These are phyloP conservation scores for Montipora cactus DNA, from an alignment of 64 coral and sea anemone species.

Conservation along the genomic window DNA sequence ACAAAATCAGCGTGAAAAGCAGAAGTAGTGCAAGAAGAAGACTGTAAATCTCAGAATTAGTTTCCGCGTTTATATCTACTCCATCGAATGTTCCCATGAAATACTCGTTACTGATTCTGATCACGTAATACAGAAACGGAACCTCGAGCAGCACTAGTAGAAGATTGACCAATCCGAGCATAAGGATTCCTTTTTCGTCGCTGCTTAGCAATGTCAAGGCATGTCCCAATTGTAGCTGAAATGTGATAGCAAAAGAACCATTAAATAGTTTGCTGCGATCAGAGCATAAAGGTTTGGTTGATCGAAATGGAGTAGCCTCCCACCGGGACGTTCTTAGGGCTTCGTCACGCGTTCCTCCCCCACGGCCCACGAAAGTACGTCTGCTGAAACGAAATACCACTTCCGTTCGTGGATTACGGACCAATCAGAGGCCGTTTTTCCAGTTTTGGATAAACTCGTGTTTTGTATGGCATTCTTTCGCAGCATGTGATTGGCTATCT, in stretches of 20 bases:
- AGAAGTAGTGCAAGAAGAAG: constrained; percentile 57
- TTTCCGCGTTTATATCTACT: not conserved
- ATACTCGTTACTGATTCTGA: constrained; percentile 52
- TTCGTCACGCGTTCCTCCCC: too few relatives aligned
- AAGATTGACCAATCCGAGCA: constrained; percentile 72
- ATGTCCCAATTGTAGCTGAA: constrained; percentile 62
- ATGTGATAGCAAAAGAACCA: not conserved
- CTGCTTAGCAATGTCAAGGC: constrained; percentile 27
- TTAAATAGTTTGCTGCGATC: too few relatives aligned
- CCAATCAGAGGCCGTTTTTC: too few relatives aligned
- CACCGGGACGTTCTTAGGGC: too few relatives aligned
- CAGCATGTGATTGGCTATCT: too few relatives aligned
- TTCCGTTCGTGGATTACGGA: too few relatives aligned
- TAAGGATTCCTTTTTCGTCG: constrained; percentile 60
- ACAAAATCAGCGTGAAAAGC: constrained; percentile 57
- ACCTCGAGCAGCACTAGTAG: constrained; percentile 61
- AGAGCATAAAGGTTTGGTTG: too few relatives aligned
- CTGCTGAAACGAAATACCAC: too few relatives aligned
- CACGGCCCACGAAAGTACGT: too few relatives aligned
- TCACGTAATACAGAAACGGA: constrained; percentile 65
- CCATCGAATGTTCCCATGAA: not conserved
- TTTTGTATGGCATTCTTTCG: too few relatives aligned
- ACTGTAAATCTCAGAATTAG: not conserved
- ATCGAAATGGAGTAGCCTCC: too few relatives aligned
- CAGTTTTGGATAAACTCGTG: too few relatives aligned